Percentiles rank a stretch among this genome's conserved stretches.
phyloP scores from a whole-genome alignment of 2,797 vertebrate species.

The Danio albolineatus region DNA sequence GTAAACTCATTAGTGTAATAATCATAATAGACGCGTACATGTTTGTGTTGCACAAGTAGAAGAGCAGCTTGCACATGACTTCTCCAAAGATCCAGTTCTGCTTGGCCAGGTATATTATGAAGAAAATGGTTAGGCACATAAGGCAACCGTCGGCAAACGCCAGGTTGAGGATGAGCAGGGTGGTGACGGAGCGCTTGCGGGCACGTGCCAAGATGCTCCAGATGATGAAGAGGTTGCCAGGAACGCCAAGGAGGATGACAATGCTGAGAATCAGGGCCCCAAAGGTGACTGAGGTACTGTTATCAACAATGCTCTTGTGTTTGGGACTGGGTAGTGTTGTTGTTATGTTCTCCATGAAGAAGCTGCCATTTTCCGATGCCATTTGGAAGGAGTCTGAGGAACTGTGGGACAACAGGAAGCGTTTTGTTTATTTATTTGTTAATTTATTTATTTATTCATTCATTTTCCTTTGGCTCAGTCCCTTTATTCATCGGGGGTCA shows the following conservation, averaged over 20 bases:
- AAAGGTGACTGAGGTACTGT: conserved; percentile 71
- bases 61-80: conserved; percentile 82
- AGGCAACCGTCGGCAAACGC: conserved; percentile 84
- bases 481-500: no score
- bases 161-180: conserved; percentile 87
- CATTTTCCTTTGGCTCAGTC: no score
- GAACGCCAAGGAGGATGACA: conserved; percentile 86
- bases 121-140: conserved; percentile 85
- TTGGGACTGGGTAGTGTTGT: accelerated
- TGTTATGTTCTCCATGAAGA: conserved; percentile 14
- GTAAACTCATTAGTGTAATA: conserved; percentile 87
- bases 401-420: conserved; percentile 27
- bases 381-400: conserved; percentile 2
- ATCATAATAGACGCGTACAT: conserved; percentile 92
- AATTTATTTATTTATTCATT: background rate
- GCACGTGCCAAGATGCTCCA: conserved; percentile 86
- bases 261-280: conserved; percentile 83
- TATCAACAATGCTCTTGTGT: conserved; percentile 62
- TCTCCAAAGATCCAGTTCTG: conserved; percentile 82
- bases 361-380: conserved; percentile 36
- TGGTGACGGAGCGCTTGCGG: conserved; percentile 81
- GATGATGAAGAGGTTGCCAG: conserved; percentile 88
- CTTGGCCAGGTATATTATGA: conserved; percentile 81
- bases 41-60: conserved; percentile 89
- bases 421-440: background rate